Evolutionary conservation across 2,888 invertebrate species (phyloP).

Genomic region (Octodonta nipae): DNA sequence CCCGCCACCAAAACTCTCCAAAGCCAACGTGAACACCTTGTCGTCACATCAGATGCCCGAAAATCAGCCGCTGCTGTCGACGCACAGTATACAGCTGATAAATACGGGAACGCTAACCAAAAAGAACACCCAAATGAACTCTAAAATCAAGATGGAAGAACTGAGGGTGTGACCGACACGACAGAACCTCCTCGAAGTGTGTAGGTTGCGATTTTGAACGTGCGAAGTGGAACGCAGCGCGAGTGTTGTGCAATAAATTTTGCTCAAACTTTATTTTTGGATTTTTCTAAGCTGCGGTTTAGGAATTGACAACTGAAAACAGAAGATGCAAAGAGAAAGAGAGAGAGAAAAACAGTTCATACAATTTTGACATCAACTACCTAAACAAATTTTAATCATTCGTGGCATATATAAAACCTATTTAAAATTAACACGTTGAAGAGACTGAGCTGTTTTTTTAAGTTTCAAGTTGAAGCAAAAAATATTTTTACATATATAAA

Average conservation of each 20-base stretch:
- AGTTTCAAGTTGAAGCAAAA: too few relatives aligned
- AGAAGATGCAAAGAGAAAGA: too few relatives aligned
- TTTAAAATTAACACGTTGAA: too few relatives aligned
- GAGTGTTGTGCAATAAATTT: conserved; percentile 22
- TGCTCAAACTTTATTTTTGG: conserved; percentile 22
- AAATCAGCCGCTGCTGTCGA: conserved; percentile 54
- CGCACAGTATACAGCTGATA: conserved; percentile 66
- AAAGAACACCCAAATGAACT: conserved; percentile 55
- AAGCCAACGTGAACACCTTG: conserved; percentile 42
- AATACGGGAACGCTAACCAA: conserved; percentile 66
- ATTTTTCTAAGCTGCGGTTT: too few relatives aligned
- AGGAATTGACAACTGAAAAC: too few relatives aligned
- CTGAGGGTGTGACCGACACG: conserved; percentile 62
- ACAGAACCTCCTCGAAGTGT: conserved; percentile 2
- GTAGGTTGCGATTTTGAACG: conserved; percentile 5
- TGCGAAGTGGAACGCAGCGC: conserved; percentile 11
- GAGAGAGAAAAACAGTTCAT: too few relatives aligned
- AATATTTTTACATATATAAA: too few relatives aligned
- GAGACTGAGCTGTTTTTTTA: too few relatives aligned
- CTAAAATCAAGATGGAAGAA: conserved; percentile 62
- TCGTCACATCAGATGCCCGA: conserved; percentile 47
- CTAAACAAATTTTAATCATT: too few relatives aligned
- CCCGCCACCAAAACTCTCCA: conserved; percentile 59
- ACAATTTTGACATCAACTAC: too few relatives aligned
- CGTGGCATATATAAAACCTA: too few relatives aligned